phyloP scores from a whole-genome alignment of 2,888 invertebrate genomes.

The Copidosoma aretas region DNA sequence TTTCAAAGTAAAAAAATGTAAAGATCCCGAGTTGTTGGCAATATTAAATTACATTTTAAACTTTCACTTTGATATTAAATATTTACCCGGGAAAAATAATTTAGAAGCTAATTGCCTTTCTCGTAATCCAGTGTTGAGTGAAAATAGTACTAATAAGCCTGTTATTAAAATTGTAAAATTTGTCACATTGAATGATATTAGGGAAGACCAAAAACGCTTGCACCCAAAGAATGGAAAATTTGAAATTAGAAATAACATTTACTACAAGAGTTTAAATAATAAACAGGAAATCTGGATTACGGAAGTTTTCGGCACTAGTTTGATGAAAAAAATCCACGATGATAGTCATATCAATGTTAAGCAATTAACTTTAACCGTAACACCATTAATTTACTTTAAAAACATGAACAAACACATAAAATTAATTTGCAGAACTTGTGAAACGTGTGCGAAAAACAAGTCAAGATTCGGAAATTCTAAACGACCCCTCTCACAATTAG shows the following conservation, averaged over 20 bases:
- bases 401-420: too few relatives aligned
- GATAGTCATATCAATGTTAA: too few relatives aligned
- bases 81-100: slow-evolving; percentile 42
- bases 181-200: too few relatives aligned
- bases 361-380: too few relatives aligned
- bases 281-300: slow-evolving; percentile 32
- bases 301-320: too few relatives aligned
- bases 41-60: slow-evolving; percentile 43
- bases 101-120: slow-evolving; percentile 43
- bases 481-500: too few relatives aligned
- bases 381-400: too few relatives aligned
- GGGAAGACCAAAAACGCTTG: too few relatives aligned
- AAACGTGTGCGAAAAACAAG: too few relatives aligned
- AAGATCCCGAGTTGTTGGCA: slow-evolving; percentile 39
- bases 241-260: slow-evolving; percentile 39
- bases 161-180: slow-evolving; percentile 39
- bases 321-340: too few relatives aligned
- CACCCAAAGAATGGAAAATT: slow-evolving; percentile 19
- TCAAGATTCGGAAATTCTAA: too few relatives aligned
- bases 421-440: too few relatives aligned
- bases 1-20: slow-evolving; percentile 42
- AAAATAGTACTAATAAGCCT: slow-evolving; percentile 38
- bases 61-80: slow-evolving; percentile 44
- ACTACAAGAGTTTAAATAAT: slow-evolving; percentile 31
- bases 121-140: slow-evolving; percentile 43